Evolutionary conservation across 2,888 invertebrate genomes (phyloP), one percentile per base, ranked within the genome.

Genomic region (Phengaris arion): DNA sequence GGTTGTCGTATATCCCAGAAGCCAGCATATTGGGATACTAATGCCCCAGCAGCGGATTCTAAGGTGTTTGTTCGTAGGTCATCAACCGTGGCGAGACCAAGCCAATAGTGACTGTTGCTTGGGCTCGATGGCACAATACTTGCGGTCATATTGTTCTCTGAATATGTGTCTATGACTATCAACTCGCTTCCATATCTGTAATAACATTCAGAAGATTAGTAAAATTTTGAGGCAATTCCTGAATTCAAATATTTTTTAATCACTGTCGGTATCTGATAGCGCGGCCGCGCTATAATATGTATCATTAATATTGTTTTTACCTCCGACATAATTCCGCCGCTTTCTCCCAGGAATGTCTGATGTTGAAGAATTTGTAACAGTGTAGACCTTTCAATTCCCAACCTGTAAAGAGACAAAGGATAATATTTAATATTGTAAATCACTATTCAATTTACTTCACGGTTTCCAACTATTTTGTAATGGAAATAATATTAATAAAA

Each of bases 301-400:
- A 45, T 70, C 45, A 46, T 12, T 51, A 64, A 69, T 35, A 74
- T 57, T 59, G 12, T 64, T 75, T 73, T 46, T 78, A 98, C 98
- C 98, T 97, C 94, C 97, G 96, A 94, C 98, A 98, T 92, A 98
- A 94, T 94, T 98, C 98, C 80, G 98, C 98, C 82, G 98, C 98
- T 94, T 98, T 98, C 93, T 97, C 97, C 98, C 98, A 98, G 80
- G 98, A 98, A 94, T 98, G 98, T 90, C 96, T 96, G 88, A 98
- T 98, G 93, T 97, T 97, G 94, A 98, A 98, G 94, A 97, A 98
- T 95, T 97, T 98, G 94, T 98, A 98, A 94, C 98, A 98, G 92
- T 98, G 95, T 85, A 98, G 95, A 85, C 98, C 98, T 93, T 96
- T 96, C 83, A 98, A 94, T 92, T 98, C 98, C 98, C 98, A 98